Percentiles rank a stretch among this genome's conserved stretches.
These are phyloP conservation scores for Plecturocebus donacophilus DNA, from an alignment of 2,113 vertebrate species.

Conservation along the genomic window DNA sequence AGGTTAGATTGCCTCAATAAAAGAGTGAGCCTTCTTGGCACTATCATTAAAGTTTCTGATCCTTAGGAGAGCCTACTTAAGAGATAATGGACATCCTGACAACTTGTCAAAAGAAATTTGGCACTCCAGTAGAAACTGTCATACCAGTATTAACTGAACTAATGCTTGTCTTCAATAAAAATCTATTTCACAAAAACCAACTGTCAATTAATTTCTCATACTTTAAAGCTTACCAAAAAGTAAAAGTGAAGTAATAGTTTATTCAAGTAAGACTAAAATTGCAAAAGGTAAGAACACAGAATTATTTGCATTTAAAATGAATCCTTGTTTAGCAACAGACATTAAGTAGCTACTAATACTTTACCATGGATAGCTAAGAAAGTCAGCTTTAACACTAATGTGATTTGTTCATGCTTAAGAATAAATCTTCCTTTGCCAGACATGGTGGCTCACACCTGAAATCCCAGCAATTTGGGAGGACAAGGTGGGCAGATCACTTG, in stretches of 20 bases:
- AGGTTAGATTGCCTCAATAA: not conserved
- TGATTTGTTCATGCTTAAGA: not conserved
- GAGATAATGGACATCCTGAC: not conserved
- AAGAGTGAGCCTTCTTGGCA: not conserved
- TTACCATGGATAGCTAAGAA: not conserved
- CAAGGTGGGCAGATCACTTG: no score
- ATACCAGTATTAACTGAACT: not conserved
- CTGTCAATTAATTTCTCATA: not conserved
- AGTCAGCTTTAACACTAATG: not conserved
- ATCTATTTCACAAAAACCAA: not conserved
- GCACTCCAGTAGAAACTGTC: not conserved
- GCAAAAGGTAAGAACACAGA: not conserved
- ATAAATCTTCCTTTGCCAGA: not conserved
- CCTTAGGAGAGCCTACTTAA: not conserved
- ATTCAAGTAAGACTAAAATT: not conserved
- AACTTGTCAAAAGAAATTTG: not conserved
- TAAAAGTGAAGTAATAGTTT: not conserved
- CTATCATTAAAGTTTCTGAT: not conserved
- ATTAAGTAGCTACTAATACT: not conserved
- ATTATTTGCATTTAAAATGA: not conserved
- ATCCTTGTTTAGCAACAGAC: not conserved
- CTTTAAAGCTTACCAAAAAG: not conserved
- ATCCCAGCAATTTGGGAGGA: no score
- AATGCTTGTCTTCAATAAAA: not conserved
- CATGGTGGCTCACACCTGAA: no score